These are phyloP conservation scores for Julus scanicus DNA, from an alignment of 2,888 invertebrate species.

Conservation along the genomic window DNA sequence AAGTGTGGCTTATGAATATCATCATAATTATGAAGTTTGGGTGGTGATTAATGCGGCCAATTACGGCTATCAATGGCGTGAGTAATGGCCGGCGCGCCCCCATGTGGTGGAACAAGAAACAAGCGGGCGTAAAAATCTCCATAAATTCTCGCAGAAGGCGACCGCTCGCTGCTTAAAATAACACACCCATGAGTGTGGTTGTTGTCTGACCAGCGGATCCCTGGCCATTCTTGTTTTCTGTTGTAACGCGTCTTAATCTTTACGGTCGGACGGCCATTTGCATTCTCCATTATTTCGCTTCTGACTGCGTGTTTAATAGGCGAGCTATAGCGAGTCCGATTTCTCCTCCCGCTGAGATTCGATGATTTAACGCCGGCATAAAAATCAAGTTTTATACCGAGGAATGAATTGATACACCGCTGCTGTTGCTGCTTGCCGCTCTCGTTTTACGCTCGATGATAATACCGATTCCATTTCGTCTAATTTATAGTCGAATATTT, in stretches of 20 bases:
- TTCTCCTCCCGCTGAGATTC: conserved; percentile 2
- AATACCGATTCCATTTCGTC: neutral
- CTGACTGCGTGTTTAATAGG: neutral
- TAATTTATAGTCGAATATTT: conserved; percentile 26
- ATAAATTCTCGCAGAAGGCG: neutral
- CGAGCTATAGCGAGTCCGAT: neutral
- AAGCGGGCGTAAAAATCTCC: neutral
- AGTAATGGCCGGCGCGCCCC: neutral
- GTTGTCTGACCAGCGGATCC: neutral
- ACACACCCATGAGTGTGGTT: neutral
- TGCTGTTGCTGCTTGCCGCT: neutral
- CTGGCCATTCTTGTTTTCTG: neutral
- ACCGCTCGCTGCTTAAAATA: neutral
- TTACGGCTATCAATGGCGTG: neutral
- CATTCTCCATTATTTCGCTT: neutral
- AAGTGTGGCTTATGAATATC: too few relatives aligned
- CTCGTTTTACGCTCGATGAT: neutral
- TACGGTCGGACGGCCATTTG: neutral
- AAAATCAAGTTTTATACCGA: conserved; percentile 27
- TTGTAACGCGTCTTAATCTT: neutral
- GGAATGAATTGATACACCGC: conserved; percentile 5
- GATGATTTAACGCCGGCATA: neutral
- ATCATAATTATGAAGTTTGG: neutral
- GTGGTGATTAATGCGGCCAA: neutral
- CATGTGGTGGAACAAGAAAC: neutral